Percentiles rank a stretch among this genome's conserved stretches.
These are phyloP conservation scores for Dipus sagitta DNA, from an alignment of 2,797 vertebrate genomes.

Conservation along the genomic window DNA sequence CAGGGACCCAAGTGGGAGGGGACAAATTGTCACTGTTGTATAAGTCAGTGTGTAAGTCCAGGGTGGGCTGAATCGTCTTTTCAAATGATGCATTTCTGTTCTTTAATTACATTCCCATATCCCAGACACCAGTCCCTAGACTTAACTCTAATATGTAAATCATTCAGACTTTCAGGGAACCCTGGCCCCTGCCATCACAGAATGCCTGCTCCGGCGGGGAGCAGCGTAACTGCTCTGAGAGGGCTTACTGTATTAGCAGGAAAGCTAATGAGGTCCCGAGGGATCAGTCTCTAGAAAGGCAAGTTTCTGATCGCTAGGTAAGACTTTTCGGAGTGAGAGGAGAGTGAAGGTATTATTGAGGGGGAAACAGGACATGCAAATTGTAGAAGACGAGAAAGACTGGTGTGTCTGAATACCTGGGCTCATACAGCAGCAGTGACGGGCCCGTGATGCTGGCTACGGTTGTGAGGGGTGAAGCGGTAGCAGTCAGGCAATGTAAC, in stretches of 20 bases:
- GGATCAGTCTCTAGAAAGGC: slow-evolving; percentile 8
- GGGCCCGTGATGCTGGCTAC: not conserved
- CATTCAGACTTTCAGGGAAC: not conserved
- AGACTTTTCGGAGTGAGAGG: not conserved
- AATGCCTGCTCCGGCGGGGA: not conserved
- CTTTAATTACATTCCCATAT: not conserved
- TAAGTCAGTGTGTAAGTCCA: not conserved
- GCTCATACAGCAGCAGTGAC: not conserved
- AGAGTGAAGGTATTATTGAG: not conserved
- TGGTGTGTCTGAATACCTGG: not conserved
- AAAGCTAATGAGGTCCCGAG: not conserved
- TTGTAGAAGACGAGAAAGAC: not conserved
- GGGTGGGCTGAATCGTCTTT: not conserved
- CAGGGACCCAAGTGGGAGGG: not conserved
- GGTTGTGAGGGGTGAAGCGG: not conserved
- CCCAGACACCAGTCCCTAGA: not conserved
- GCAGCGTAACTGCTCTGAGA: not conserved
- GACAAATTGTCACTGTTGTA: not conserved
- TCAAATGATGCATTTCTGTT: not conserved
- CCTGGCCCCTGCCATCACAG: not conserved
- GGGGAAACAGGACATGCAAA: not conserved
- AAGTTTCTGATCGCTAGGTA: not conserved
- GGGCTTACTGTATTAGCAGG: not conserved
- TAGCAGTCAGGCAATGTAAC: no score
- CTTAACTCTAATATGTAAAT: not conserved